phyloP scores from a whole-genome alignment of 1,140 invertebrate genomes.

The Papilio glaucus region DNA sequence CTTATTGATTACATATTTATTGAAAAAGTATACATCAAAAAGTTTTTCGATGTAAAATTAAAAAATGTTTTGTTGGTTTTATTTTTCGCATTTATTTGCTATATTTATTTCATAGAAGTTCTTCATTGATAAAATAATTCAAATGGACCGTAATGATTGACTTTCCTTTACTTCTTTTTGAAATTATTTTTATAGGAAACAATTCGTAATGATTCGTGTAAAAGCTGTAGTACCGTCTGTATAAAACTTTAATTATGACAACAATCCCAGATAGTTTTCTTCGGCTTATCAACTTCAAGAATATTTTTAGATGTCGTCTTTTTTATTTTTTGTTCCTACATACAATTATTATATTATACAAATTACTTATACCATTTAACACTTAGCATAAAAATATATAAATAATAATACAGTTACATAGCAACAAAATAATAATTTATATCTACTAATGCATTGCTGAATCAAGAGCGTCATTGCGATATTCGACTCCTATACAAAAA shows the following conservation, averaged over 20 bases:
- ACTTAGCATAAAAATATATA: conserved; percentile 59
- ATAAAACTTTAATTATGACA: conserved; percentile 41
- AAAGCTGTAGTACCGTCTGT: conserved; percentile 43
- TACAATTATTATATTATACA: conserved; percentile 51
- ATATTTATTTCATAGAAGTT: conserved; percentile 8
- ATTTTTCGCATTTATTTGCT: conserved; percentile 45
- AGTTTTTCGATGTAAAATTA: conserved; percentile 79
- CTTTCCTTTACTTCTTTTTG: conserved; percentile 13
- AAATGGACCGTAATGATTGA: conserved; percentile 23
- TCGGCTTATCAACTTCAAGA: conserved; percentile 45
- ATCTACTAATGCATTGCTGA: conserved; percentile 47
- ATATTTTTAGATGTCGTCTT: conserved; percentile 53
- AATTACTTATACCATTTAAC: conserved; percentile 54
- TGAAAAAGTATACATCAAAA: conserved; percentile 81
- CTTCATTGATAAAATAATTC: background rate
- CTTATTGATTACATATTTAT: conserved; percentile 66
- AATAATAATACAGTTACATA: conserved; percentile 55
- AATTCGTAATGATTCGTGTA: conserved; percentile 18
- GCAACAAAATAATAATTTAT: conserved; percentile 49
- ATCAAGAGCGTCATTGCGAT: background rate
- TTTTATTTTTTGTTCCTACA: conserved; percentile 48
- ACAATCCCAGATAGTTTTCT: conserved; percentile 48
- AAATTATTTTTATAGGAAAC: conserved; percentile 13
- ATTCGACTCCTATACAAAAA: background rate
- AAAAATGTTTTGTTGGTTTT: conserved; percentile 62